Base-by-base conservation (phyloP, 2,888 invertebrate species). In the Malthinus flaveolus region DNA sequence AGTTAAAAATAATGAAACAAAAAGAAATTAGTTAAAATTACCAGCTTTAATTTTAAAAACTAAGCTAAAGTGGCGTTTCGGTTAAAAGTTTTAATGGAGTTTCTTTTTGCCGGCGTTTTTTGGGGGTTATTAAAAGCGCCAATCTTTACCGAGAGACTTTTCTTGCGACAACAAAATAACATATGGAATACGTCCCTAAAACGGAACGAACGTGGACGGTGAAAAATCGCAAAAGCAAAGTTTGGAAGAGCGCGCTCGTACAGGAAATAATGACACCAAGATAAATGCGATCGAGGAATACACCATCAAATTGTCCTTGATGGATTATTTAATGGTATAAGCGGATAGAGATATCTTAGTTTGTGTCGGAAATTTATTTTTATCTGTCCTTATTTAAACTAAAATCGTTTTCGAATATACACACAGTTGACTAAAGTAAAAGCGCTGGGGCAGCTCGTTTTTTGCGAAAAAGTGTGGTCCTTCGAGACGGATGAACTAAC, bases 191-290 rank as follows among this genome's bases (percentile, higher is more conserved):
- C 68, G 70, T 72, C 71, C 61, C 64, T 63, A 51, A 59, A 63
- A 65, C 68, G 69, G 67, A 68, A 72, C 68, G 67, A 73, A 72
- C 66, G 71, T 61, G 69, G 68, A 70, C 70, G 66, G 70, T 69
- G 71, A 73, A 73, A 73, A 75, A 75, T 74, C 71, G 72, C 73
- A 68, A 70, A 72, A 71, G 74, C 70, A 72, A 75, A 74, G 72
- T 73, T 72, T 67, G 71, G 71, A 73, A 71, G 71, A 70, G 71
- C 72, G 69, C 69, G 66, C 66, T 71, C 51, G 64, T 69, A 69
- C 71, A 69, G 70, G 71, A 59, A 62, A 55, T 58, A 64, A 64
- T 59, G 63, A 64, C 63, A 59, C 36, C 48, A 64, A 64, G 63
- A 64, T 64, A 64, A 64, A 64, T 64, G 59, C 48, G 59, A 59